Evolutionary conservation across 2,113 vertebrate species (phyloP), one percentile per base, ranked within the genome.

Genomic region (Chloropsis hardwickii): DNA sequence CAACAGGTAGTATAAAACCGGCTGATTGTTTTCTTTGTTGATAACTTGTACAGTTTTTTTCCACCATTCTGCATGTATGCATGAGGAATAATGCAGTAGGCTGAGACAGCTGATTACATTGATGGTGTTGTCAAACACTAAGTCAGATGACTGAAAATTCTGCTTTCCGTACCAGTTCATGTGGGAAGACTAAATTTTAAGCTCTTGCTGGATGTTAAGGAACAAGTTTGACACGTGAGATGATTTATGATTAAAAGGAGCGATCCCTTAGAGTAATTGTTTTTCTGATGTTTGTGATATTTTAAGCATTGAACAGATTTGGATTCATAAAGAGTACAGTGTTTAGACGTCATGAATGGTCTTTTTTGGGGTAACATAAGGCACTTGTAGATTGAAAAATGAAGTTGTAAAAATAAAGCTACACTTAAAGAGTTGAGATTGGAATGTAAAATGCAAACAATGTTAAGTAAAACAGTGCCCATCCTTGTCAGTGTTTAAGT

Each of bases 241-340:
- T 14, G 27, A 20, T 54, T 81, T 54, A 6, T 44, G 64, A n/a
- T 56, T 51, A 19, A 39, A 80, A 83, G 27, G 4, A 3, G 15
- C 0, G 9, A 57, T 84, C 10, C 19, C 19, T 47, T 72, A 39
- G 16, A 21, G 21, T 67, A 47, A 23, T n/a, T 44, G 9, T 45
- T 79, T 31, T 65, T 50, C 21, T 76, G 39, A 66, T 4, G 9
- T 67, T 45, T 44, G 14, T 66, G 64, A 1, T 69, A 29, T 47
- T 90, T 69, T 82, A 39, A 47, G 53, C 8, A 24, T 61, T 1
- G 7, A 54, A 54, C 39, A 72, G 19, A 39, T 76, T 77, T 39
- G 0, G 5, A n/a, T 72, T 65, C 2, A 10, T n/a, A 3, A 73
- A 37, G 42, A 22, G 13, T 37, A 3, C 1, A 2, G 4, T 6